Base-by-base conservation (phyloP, 2,797 vertebrate species). In the Botia kubotai region DNA sequence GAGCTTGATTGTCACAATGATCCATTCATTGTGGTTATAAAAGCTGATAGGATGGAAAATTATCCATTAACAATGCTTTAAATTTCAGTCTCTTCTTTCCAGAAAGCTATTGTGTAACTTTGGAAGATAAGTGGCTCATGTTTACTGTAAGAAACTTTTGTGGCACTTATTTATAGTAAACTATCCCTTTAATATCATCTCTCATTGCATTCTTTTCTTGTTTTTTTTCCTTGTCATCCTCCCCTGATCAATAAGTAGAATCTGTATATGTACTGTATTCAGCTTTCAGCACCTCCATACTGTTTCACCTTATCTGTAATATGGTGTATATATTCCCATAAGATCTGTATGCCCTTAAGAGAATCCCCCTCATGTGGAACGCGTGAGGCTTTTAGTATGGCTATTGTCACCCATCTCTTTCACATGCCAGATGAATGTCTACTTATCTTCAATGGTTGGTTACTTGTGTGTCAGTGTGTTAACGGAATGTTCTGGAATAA, bases 211-310 rank as follows among this genome's bases (percentile, higher is more conserved):
- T 75, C 46, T 55, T 6, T 66, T 50, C 16, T 57, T 76, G 23
- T 21, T 3, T 43, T 68, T 43, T 69, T 36, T 55, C 29, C 65
- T 14, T 52, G n/a, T 83, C 62, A 53, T 52, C n/a, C 46, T 72
- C 48, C 67, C 76, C 52, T 16, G 39, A 77, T 80, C 80, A 72
- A 36, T 48, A 48, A 68, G 33, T 73, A 57, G 55, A 82, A 78
- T 58, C n/a, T 72, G 82, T 80, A 83, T 82, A 71, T 75, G 65
- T 60, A 52, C 26, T 39, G 6, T 33, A 71, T 83, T 53, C 7
- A 17, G 21, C 66, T 87, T 60, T 86, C 79, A 82, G 33, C 81
- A 72, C 84, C 43, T 82, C 68, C 13, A 11, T 67, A 73, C 69
- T 73, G 65, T 26, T 26, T 26, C 23, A 26, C 23, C 23, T 26